These are phyloP conservation scores for Leptarthrus brevirostris DNA, from an alignment of 2,888 invertebrate species.

Conservation along the genomic window DNA sequence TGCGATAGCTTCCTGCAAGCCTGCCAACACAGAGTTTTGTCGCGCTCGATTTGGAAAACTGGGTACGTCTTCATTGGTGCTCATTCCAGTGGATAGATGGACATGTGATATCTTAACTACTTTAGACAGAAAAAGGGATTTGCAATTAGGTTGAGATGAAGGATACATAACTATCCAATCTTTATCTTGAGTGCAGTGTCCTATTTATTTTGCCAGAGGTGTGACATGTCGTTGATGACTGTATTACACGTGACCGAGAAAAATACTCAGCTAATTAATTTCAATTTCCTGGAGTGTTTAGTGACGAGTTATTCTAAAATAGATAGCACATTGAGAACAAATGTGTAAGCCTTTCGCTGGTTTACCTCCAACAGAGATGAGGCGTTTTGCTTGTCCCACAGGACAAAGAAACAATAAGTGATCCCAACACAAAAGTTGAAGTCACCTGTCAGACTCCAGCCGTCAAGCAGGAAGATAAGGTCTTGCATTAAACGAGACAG, in stretches of 20 bases:
- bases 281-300: slow-evolving; percentile 1
- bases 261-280: slow-evolving; percentile 2
- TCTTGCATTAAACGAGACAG: slow-evolving; percentile 33
- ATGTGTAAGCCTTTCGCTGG: slow-evolving; percentile 27
- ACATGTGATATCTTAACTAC: slow-evolving; percentile 35
- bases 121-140: slow-evolving; percentile 34
- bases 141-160: slow-evolving; percentile 31
- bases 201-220: not conserved
- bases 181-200: slow-evolving; percentile 8
- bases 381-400: slow-evolving; percentile 38
- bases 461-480: slow-evolving; percentile 28
- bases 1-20: slow-evolving; percentile 12
- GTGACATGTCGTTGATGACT: not conserved
- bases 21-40: slow-evolving; percentile 8
- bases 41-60: not conserved
- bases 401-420: slow-evolving; percentile 36
- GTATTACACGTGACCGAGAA: too few species aligned
- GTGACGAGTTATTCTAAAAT: not conserved
- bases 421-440: slow-evolving; percentile 28
- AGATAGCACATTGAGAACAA: slow-evolving; percentile 4
- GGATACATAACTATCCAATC: not conserved
- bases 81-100: slow-evolving; percentile 30
- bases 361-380: not conserved
- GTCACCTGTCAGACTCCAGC: slow-evolving; percentile 42
- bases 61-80: slow-evolving; percentile 9